Evolutionary conservation across 2,888 invertebrate species (phyloP).

Genomic region (Synergus itoensis): DNA sequence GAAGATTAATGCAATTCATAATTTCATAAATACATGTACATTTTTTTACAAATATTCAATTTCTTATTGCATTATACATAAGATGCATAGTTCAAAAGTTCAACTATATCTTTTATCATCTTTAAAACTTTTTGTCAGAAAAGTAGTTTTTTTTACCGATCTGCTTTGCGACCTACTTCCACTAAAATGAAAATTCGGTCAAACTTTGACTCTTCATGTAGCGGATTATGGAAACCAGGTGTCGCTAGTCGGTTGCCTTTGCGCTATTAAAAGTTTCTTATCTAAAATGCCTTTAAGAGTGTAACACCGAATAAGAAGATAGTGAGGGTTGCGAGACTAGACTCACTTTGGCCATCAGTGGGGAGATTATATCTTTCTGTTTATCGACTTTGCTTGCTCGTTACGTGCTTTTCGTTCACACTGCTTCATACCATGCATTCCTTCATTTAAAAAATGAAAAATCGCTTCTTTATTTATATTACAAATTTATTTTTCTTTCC

Average conservation of each 20-base stretch:
- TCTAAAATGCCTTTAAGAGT: conserved; percentile 70
- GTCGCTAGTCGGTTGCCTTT: conserved; percentile 60
- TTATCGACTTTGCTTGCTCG: conserved; percentile 65
- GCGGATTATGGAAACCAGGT: conserved; percentile 17
- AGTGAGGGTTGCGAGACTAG: conserved; percentile 54
- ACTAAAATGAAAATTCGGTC: conserved; percentile 1
- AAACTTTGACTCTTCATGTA: conserved; percentile 14
- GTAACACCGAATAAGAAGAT: conserved; percentile 65
- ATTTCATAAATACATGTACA: too few species aligned
- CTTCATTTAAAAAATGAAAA: not conserved
- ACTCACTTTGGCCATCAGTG: conserved; percentile 57
- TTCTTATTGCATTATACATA: too few species aligned
- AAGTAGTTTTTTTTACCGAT: not conserved
- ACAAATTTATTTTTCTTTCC: not conserved
- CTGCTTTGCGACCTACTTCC: not conserved
- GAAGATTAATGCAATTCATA: not conserved
- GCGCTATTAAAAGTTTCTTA: conserved; percentile 70
- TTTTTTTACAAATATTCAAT: too few species aligned
- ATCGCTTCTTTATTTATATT: too few species aligned
- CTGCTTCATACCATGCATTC: conserved; percentile 49
- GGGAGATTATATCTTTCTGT: conserved; percentile 66
- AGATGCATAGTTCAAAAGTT: not conserved
- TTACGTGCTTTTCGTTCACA: conserved; percentile 60
- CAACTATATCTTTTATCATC: not conserved
- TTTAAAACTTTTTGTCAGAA: not conserved